phyloP scores from a whole-genome alignment of 1,140 invertebrate species.

The Bombus affinis region DNA sequence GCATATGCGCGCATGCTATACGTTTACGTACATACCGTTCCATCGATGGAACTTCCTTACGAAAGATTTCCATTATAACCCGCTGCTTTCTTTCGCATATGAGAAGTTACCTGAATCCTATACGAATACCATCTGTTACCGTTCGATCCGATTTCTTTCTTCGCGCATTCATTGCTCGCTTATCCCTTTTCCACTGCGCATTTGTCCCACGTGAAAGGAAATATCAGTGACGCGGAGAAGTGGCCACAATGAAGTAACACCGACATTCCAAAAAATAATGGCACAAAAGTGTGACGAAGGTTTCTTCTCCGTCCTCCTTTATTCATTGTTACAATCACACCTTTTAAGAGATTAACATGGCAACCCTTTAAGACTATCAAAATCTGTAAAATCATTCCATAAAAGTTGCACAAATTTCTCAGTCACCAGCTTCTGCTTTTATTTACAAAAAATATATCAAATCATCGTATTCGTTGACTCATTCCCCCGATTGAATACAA shows the following conservation, averaged over 20 bases:
- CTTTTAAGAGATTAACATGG: not conserved
- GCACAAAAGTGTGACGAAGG: not conserved
- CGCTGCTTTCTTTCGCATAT: constrained; percentile 23
- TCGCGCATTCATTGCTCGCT: constrained; percentile 28
- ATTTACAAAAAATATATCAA: not conserved
- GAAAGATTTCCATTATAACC: constrained; percentile 49
- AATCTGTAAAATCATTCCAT: too few relatives aligned
- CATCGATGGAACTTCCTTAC: constrained; percentile 38
- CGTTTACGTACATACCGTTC: not conserved
- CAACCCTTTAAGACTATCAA: too few relatives aligned
- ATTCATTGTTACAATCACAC: too few relatives aligned
- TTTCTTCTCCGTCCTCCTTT: not conserved
- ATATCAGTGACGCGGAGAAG: not conserved
- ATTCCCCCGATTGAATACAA: not conserved
- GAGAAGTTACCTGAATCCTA: constrained; percentile 37
- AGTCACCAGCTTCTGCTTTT: too few relatives aligned
- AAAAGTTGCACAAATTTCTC: too few relatives aligned
- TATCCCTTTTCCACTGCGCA: not conserved
- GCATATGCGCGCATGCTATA: not conserved
- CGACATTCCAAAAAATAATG: not conserved
- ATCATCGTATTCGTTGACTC: not conserved
- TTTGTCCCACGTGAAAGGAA: not conserved
- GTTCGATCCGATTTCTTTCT: constrained; percentile 32
- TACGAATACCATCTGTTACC: constrained; percentile 36
- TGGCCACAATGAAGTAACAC: not conserved